phyloP scores from a whole-genome alignment of 53 echinoderm and acorn worm species.

The Temnopleurus reevesii region DNA sequence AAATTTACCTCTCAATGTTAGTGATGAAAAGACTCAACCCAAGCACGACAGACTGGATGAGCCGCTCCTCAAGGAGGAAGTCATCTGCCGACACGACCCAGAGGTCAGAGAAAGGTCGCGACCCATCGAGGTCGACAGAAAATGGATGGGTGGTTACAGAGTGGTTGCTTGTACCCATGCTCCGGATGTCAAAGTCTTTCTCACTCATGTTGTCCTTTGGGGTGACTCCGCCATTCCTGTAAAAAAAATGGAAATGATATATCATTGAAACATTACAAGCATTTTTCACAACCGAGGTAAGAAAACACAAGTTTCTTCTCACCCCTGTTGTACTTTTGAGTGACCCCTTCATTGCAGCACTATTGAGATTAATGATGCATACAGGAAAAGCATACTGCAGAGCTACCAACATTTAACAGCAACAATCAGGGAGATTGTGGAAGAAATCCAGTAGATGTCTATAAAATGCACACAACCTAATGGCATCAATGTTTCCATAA shows the following conservation, averaged over 20 bases:
- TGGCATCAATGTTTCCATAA: too few relatives aligned
- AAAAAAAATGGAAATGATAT: not conserved
- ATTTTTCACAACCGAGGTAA: too few relatives aligned
- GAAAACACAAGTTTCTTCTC: too few relatives aligned
- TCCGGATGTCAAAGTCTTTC: slow-evolving; percentile 46
- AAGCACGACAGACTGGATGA: slow-evolving; percentile 76
- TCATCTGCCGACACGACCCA: slow-evolving; percentile 84
- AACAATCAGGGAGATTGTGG: too few relatives aligned
- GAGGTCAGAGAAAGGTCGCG: slow-evolving; percentile 70
- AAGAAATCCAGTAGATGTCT: too few relatives aligned
- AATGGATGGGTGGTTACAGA: slow-evolving; percentile 42
- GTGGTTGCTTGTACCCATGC: slow-evolving; percentile 51
- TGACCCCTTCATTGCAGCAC: too few relatives aligned
- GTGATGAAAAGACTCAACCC: slow-evolving; percentile 79
- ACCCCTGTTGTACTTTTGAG: too few relatives aligned
- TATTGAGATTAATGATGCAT: too few relatives aligned
- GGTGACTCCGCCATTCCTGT: slow-evolving; percentile 73
- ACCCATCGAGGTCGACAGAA: slow-evolving; percentile 35
- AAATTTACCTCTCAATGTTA: slow-evolving; percentile 69
- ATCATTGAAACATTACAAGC: too few relatives aligned
- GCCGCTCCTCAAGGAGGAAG: slow-evolving; percentile 68
- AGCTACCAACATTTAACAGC: too few relatives aligned
- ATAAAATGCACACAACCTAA: too few relatives aligned
- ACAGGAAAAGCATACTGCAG: too few relatives aligned
- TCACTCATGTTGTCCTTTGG: slow-evolving; percentile 65